Base-by-base conservation (phyloP, 2,888 invertebrate genomes). In the Itoplectis maculator region DNA sequence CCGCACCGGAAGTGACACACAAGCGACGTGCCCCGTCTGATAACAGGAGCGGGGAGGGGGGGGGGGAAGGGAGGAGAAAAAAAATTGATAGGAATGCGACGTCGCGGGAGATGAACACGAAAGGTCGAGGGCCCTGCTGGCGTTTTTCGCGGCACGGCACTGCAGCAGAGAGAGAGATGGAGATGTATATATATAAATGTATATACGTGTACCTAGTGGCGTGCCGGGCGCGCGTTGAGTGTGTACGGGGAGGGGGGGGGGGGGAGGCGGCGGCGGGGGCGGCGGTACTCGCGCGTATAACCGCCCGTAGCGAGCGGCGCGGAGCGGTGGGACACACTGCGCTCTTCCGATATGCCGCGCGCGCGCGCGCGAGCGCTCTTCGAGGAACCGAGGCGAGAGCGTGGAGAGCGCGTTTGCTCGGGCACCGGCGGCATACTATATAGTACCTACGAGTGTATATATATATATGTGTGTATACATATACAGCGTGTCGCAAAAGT, bases 211-310 rank as follows among this genome's bases (percentile, higher is more conserved):
- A 59, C 74, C 63, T 77, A 74, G 75, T 61, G 68, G 76, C 61
- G 59, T 68, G 69, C 68, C 49, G 61, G 68, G 77, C 73, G 72
- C 63, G 79, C 79, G 76, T 79, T 68, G 76, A 82, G 79, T 72
- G 82, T 75, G 76, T 82, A 79, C 51, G 1, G 29, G 56, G 63
- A 37, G 51, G 70, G 63, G 81, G 79, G 82, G 82, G 82, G 40
- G 69, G 74, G n/a, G n/a, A n/a, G n/a, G n/a, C n/a, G n/a, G n/a
- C n/a, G n/a, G 70, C 69, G 81, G 79, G 82, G 82, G 82, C 47
- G 69, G 74, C 51, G 59, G 78, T 74, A 75, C 74, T 82, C 74
- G 78, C 35, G 61, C 74, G 65, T 79, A 61, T 73, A 61, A 73
- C 59, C 59, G 59, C 42, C 47, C 47, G 29, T n/a, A 47, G 61